phyloP scores from a whole-genome alignment of 2,888 invertebrate species.

The Ferdinandea cuprea region DNA sequence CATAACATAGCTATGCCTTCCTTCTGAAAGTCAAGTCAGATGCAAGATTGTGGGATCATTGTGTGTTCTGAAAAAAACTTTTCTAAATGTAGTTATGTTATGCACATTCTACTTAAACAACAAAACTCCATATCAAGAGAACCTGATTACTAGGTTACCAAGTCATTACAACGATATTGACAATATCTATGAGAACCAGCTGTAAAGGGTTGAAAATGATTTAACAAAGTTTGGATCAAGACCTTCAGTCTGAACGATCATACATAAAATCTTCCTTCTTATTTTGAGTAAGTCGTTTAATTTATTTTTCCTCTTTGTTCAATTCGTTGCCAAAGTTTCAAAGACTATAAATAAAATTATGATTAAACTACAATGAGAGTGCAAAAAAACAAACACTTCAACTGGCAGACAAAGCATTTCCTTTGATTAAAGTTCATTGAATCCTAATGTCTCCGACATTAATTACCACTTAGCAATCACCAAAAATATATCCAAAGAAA shows the following conservation, averaged over 20 bases:
- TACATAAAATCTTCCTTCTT: constrained; percentile 55
- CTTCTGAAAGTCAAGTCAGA: too few relatives aligned
- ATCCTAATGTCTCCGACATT: constrained; percentile 57
- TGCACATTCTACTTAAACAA: too few relatives aligned
- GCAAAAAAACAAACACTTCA: constrained; percentile 30
- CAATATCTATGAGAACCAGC: too few relatives aligned
- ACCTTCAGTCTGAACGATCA: constrained; percentile 1
- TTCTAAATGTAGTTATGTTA: too few relatives aligned
- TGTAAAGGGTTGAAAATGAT: too few relatives aligned
- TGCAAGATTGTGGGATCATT: too few relatives aligned
- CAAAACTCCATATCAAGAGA: too few relatives aligned
- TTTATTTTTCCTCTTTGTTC: constrained; percentile 58
- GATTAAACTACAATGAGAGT: neutral
- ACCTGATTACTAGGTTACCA: too few relatives aligned
- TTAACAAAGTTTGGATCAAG: too few relatives aligned
- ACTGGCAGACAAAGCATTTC: constrained; percentile 57
- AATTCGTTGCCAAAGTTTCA: neutral
- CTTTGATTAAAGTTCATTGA: constrained; percentile 64
- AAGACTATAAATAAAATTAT: constrained; percentile 1
- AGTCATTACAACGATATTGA: too few relatives aligned
- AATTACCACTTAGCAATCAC: constrained; percentile 39
- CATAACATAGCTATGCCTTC: too few relatives aligned
- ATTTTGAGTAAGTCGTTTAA: constrained; percentile 51
- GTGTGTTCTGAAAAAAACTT: too few relatives aligned
- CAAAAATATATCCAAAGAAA: constrained; percentile 19